phyloP scores from a whole-genome alignment of 1,140 invertebrate species.

The Battus philenor region DNA sequence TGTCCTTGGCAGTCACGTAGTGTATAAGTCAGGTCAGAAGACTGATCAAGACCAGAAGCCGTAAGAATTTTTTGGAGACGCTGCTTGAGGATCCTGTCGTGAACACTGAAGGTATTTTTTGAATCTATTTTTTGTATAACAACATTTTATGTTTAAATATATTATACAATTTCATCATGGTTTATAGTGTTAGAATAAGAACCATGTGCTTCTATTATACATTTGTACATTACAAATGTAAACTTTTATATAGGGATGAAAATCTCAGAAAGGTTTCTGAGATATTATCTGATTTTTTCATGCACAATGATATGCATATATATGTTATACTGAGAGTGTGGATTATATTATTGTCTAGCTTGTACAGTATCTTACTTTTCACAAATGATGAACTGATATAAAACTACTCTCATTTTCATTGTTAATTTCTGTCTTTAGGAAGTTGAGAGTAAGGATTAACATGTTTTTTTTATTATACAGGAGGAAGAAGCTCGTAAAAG shows the following conservation, averaged over 20 bases:
- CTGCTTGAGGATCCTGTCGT: constrained; percentile 67
- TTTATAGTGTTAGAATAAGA: background rate
- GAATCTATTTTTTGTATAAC: constrained; percentile 69
- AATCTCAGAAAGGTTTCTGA: no score
- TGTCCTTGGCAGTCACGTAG: constrained; percentile 74
- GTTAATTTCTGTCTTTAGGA: constrained; percentile 19
- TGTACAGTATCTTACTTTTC: no score
- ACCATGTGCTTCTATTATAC: constrained; percentile 1
- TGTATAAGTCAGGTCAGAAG: constrained; percentile 77
- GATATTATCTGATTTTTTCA: no score
- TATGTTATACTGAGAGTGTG: no score
- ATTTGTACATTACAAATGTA: background rate
- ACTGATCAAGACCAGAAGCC: constrained; percentile 70
- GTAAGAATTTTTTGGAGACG: constrained; percentile 68
- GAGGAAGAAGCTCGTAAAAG: constrained; percentile 96
- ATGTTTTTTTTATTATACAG: constrained; percentile 79
- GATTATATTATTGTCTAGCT: no score
- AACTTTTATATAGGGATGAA: no score
- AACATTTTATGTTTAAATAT: constrained; percentile 43
- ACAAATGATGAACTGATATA: no score
- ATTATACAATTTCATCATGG: constrained; percentile 13
- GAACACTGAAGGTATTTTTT: constrained; percentile 74
- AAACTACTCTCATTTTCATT: no score
- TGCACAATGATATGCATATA: no score
- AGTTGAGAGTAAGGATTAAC: constrained; percentile 36